A percentile compares a stretch with the other conserved stretches of the same genome.
These are phyloP conservation scores for Drosophila mayaguana DNA, from an alignment of 2,888 invertebrate genomes.

Conservation along the genomic window DNA sequence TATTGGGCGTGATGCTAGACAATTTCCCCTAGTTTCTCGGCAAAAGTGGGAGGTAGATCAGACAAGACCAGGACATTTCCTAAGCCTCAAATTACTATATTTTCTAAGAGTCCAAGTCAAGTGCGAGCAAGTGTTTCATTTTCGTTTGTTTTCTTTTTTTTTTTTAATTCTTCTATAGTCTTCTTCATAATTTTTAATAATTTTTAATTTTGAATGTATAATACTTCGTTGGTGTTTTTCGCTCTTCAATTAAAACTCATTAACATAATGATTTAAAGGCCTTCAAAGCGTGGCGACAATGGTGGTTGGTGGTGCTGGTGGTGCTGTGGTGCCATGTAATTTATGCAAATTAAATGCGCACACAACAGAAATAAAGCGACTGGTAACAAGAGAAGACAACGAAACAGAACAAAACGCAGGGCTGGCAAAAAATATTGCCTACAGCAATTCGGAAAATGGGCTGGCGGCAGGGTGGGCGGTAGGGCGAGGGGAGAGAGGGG, in stretches of 20 bases:
- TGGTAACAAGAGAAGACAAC: slow-evolving; percentile 56
- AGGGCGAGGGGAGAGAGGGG: background rate
- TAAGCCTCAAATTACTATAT: background rate
- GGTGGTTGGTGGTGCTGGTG: slow-evolving; percentile 7
- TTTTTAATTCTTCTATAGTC: background rate
- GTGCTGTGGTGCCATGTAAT: slow-evolving; percentile 56
- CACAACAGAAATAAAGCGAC: slow-evolving; percentile 53
- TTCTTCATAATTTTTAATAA: background rate
- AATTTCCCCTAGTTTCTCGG: too few species aligned
- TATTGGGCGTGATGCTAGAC: background rate
- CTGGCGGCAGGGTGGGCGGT: background rate
- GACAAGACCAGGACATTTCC: background rate
- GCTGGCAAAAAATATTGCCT: slow-evolving; percentile 44
- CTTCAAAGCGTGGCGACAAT: slow-evolving; percentile 35
- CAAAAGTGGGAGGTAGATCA: background rate
- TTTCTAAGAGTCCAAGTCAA: background rate
- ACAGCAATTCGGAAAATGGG: slow-evolving; percentile 15
- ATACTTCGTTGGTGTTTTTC: slow-evolving; percentile 39
- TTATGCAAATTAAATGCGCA: slow-evolving; percentile 80
- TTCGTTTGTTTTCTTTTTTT: background rate
- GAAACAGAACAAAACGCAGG: slow-evolving; percentile 12
- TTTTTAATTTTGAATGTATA: slow-evolving; percentile 11
- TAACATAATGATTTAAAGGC: slow-evolving; percentile 74
- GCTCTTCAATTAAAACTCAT: slow-evolving; percentile 73
- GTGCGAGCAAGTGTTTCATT: slow-evolving; percentile 1